phyloP scores from a whole-genome alignment of 2,113 vertebrate species.

The Odocoileus virginianus region DNA sequence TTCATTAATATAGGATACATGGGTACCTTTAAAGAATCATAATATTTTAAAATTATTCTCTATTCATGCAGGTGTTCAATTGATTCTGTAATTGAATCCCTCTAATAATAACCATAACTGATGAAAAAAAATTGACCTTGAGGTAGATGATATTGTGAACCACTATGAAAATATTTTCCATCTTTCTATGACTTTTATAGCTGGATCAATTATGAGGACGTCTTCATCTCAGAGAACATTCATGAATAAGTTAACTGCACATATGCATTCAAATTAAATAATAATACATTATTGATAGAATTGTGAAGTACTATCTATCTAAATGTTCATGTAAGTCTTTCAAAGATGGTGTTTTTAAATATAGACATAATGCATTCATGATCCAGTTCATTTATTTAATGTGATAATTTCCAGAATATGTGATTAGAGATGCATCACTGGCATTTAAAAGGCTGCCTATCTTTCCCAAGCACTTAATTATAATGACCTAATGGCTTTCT shows the following conservation, averaged over 20 bases:
- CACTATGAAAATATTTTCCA: neutral
- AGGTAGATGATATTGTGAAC: neutral
- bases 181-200: neutral
- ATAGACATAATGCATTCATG: neutral
- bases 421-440: neutral
- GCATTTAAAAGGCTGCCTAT: neutral
- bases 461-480: neutral
- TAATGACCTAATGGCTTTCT: neutral
- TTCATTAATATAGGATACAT: neutral
- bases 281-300: neutral
- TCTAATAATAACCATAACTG: neutral
- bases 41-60: neutral
- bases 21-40: neutral
- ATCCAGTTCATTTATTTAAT: conserved; percentile 23
- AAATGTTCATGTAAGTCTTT: neutral
- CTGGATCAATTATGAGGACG: neutral
- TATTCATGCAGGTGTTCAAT: neutral
- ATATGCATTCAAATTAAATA: neutral
- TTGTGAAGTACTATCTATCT: neutral
- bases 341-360: neutral
- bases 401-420: neutral
- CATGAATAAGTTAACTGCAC: neutral
- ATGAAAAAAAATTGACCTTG: neutral
- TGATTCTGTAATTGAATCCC: neutral
- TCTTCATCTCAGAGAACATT: neutral